Evolutionary conservation across 2,888 invertebrate species (phyloP).

Genomic region (Acholoe squamosa): DNA sequence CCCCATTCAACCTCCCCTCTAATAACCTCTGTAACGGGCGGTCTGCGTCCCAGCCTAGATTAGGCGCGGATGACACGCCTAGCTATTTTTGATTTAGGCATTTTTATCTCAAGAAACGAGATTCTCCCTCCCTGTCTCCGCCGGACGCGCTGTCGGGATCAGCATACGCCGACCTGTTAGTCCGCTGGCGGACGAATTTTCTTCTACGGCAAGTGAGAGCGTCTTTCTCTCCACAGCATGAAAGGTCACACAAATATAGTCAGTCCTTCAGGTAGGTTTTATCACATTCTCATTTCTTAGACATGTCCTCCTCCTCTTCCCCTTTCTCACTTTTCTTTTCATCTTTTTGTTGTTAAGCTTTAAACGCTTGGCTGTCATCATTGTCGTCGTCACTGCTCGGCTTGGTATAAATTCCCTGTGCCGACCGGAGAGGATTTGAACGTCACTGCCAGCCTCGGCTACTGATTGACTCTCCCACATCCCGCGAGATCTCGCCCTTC

Average conservation of each 20-base stretch:
- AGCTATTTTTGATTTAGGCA: conserved; percentile 34
- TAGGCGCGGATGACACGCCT: conserved; percentile 14
- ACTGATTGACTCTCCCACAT: conserved; percentile 6
- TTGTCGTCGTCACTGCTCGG: not conserved
- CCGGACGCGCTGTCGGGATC: not conserved
- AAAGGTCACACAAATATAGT: conserved; percentile 35
- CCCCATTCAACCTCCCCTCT: not conserved
- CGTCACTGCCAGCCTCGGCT: not conserved
- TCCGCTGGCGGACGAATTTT: not conserved
- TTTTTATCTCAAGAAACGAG: conserved; percentile 28
- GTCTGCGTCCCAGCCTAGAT: conserved; percentile 3
- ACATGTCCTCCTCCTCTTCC: conserved; percentile 8
- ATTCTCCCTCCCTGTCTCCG: not conserved
- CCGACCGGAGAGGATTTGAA: not conserved
- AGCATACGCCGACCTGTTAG: not conserved
- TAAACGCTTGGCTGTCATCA: not conserved
- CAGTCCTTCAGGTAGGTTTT: conserved; percentile 32
- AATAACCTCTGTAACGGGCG: conserved; percentile 27
- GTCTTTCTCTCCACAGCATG: not conserved
- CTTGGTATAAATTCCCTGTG: conserved; percentile 1
- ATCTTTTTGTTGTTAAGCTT: not conserved
- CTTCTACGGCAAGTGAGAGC: not conserved
- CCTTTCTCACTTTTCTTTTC: not conserved
- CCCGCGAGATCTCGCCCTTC: not conserved
- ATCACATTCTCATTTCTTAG: not conserved